Percentiles rank a stretch among this genome's conserved stretches.
These are phyloP conservation scores for Sandelia bainsii DNA, from an alignment of 2,797 vertebrate genomes.

Conservation along the genomic window DNA sequence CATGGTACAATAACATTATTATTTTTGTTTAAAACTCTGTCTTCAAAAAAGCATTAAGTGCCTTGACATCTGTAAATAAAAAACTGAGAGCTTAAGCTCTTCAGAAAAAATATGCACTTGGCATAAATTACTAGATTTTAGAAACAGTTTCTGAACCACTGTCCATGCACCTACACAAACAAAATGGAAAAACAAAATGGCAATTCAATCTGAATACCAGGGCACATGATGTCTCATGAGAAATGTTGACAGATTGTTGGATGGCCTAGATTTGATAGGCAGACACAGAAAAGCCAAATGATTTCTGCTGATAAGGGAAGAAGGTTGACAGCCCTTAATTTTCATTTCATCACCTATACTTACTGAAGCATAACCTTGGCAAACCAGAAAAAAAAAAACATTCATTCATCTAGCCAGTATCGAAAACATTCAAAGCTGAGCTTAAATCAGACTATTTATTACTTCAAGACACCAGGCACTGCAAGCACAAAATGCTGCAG, in stretches of 20 bases:
- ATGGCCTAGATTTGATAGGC: not conserved
- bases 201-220: constrained; percentile 1
- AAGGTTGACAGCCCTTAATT: not conserved
- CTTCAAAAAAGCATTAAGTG: not conserved
- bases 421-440: constrained; percentile 1
- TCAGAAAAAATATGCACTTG: constrained; percentile 6
- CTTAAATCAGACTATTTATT: constrained; percentile 11
- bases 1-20: not conserved
- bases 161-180: not conserved
- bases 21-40: not conserved
- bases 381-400: not conserved
- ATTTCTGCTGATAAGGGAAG: not conserved
- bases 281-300: constrained; percentile 3
- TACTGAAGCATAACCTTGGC: not conserved
- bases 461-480: constrained; percentile 7
- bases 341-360: constrained; percentile 1
- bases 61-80: not conserved
- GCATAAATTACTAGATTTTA: constrained; percentile 1
- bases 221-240: not conserved
- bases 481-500: too few relatives aligned
- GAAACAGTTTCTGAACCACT: not conserved
- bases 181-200: constrained; percentile 4
- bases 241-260: constrained; percentile 9
- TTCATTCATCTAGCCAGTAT: not conserved
- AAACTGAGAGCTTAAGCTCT: not conserved